phyloP scores from a whole-genome alignment of 2,113 vertebrate genomes.

The Ochotona curzoniae region DNA sequence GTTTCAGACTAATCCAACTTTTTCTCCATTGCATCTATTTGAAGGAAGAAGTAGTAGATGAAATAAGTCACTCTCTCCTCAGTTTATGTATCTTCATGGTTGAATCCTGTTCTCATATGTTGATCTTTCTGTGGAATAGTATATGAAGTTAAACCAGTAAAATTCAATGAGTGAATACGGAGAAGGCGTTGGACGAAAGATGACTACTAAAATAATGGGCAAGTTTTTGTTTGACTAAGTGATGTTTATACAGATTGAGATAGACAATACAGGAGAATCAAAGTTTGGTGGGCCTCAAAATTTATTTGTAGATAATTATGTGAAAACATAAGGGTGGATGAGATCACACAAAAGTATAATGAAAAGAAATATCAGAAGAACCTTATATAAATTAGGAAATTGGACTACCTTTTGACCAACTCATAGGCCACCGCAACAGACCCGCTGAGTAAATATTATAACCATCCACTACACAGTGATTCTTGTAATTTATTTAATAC shows the following conservation, averaged over 20 bases:
- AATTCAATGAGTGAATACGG: not conserved
- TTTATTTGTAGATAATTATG: not conserved
- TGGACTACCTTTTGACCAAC: not conserved
- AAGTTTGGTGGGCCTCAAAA: not conserved
- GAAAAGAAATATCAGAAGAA: conserved; percentile 1
- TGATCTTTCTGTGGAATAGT: not conserved
- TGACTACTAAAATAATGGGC: not conserved
- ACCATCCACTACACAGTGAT: not conserved
- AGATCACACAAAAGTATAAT: not conserved
- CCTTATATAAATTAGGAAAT: not conserved
- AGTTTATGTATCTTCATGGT: not conserved
- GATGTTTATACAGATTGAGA: not conserved
- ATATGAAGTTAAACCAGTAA: not conserved
- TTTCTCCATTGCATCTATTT: too few relatives aligned
- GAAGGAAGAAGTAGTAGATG: too few relatives aligned
- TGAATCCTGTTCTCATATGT: not conserved
- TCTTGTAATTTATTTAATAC: not conserved
- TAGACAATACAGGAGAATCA: not conserved
- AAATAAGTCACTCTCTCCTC: not conserved
- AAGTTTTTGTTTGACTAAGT: not conserved
- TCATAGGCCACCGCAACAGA: too few relatives aligned
- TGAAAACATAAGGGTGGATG: not conserved
- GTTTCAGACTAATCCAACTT: too few relatives aligned
- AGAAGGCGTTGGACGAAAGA: not conserved
- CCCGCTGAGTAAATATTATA: not conserved